These are phyloP conservation scores for Ptilonorhynchus violaceus DNA, from an alignment of 2,113 vertebrate species.

Conservation along the genomic window DNA sequence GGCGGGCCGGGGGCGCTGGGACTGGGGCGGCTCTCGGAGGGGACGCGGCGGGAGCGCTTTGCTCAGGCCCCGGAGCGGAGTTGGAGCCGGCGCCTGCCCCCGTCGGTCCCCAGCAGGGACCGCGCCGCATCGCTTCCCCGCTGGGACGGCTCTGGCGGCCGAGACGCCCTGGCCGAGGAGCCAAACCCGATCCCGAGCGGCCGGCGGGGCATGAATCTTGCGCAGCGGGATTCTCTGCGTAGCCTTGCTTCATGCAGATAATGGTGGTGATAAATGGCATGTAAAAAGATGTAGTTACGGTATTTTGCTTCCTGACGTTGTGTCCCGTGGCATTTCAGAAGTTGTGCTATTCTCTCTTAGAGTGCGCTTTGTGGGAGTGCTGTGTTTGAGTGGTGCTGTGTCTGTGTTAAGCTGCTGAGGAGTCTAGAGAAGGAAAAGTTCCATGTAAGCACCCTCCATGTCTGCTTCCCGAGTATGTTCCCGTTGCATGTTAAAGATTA, in stretches of 20 bases:
- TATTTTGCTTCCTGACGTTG: background rate
- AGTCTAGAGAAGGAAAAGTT: background rate
- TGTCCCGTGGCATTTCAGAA: background rate
- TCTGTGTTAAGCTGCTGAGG: background rate
- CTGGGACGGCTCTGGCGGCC: background rate
- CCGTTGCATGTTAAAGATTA: accelerated
- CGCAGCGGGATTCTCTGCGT: accelerated
- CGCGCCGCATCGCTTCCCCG: background rate
- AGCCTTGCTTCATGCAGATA: accelerated
- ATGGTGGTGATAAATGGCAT: accelerated
- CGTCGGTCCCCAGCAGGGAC: background rate
- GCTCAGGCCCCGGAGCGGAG: background rate
- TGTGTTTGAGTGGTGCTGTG: background rate
- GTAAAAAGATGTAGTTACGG: accelerated
- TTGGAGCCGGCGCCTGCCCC: background rate
- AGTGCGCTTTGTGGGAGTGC: background rate
- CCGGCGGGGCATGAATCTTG: accelerated
- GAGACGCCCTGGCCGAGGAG: background rate
- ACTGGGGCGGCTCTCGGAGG: background rate
- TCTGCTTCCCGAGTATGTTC: background rate
- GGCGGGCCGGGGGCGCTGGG: background rate
- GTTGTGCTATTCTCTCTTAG: background rate
- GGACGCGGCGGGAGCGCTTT: background rate
- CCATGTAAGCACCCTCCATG: background rate
- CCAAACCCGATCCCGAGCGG: accelerated